phyloP scores from a whole-genome alignment of 1,140 invertebrate species.

The Caligus rogercresseyi region DNA sequence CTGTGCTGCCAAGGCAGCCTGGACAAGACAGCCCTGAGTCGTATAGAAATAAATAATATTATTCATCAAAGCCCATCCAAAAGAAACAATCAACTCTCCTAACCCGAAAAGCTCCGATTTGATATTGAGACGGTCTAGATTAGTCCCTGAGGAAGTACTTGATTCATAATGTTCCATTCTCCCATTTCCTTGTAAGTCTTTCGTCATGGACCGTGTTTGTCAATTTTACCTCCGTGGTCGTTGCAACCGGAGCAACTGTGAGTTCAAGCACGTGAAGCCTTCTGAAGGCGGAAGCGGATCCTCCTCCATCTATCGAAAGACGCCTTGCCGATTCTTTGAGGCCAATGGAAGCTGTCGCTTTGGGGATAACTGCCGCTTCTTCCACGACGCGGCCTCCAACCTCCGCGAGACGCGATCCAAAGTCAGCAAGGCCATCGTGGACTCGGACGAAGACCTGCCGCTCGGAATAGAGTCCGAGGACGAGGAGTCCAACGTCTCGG shows the following conservation, averaged over 20 bases:
- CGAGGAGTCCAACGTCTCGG: conserved; percentile 1
- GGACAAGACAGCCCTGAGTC: too few relatives aligned
- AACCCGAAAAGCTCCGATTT: too few relatives aligned
- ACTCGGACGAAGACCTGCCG: neutral
- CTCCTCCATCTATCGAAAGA: neutral
- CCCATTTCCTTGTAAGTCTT: too few relatives aligned
- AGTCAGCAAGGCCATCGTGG: neutral
- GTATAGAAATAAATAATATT: too few relatives aligned
- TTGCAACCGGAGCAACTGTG: conserved; percentile 9
- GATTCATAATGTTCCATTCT: too few relatives aligned
- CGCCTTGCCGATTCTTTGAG: neutral
- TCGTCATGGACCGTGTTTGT: conserved; percentile 4
- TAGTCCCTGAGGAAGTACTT: too few relatives aligned
- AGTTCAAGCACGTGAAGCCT: conserved; percentile 15
- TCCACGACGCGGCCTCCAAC: neutral
- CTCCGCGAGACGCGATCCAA: neutral
- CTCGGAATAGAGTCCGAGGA: neutral
- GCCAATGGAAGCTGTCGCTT: conserved; percentile 5
- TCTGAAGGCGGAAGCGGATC: neutral
- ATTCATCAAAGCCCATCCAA: too few relatives aligned
- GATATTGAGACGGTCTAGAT: too few relatives aligned
- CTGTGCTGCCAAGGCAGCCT: too few relatives aligned
- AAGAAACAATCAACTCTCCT: too few relatives aligned
- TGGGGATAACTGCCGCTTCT: neutral
- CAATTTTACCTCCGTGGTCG: conserved; percentile 12